Conservation (phyloP, 2,113 vertebrate genomes). For the Amblyornis subalaris region DNA sequence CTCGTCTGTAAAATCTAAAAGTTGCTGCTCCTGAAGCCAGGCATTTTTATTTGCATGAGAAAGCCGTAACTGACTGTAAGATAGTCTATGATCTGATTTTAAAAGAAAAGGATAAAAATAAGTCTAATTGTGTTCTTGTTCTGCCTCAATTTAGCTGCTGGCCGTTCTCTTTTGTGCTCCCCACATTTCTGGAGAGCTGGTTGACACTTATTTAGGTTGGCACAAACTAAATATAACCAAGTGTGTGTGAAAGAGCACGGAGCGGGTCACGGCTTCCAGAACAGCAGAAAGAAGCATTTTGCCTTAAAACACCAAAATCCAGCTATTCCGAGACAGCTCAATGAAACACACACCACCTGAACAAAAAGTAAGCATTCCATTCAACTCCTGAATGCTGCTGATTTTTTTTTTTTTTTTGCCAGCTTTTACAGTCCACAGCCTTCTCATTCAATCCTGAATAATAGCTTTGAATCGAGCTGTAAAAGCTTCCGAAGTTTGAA, state of each 20-base stretch:
- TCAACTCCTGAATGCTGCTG: constrained; percentile 51
- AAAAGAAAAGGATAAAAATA: constrained; percentile 17
- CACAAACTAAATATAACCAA: constrained; percentile 3
- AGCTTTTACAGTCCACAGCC: constrained; percentile 70
- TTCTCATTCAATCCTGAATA: constrained; percentile 76
- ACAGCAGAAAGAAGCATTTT: neutral
- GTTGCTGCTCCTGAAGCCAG: constrained; percentile 9
- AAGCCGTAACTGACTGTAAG: neutral
- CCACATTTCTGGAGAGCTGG: neutral
- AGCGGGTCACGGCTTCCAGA: neutral
- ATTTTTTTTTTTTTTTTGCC: constrained; percentile 62
- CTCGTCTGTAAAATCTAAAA: neutral
- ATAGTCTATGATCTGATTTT: neutral
- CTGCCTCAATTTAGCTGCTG: neutral
- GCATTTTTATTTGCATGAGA: neutral
- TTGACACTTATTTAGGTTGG: neutral
- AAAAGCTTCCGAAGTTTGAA: constrained; percentile 81
- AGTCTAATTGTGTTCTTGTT: neutral
- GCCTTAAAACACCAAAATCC: neutral
- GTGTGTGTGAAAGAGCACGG: neutral
- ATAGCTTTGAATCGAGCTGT: constrained; percentile 74
- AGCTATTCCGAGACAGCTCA: constrained; percentile 46
- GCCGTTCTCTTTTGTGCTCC: neutral
- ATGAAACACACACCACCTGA: constrained; percentile 60
- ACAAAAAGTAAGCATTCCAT: constrained; percentile 65